Base-by-base conservation (phyloP, 1,140 invertebrate species). In the Aricia agestis region DNA sequence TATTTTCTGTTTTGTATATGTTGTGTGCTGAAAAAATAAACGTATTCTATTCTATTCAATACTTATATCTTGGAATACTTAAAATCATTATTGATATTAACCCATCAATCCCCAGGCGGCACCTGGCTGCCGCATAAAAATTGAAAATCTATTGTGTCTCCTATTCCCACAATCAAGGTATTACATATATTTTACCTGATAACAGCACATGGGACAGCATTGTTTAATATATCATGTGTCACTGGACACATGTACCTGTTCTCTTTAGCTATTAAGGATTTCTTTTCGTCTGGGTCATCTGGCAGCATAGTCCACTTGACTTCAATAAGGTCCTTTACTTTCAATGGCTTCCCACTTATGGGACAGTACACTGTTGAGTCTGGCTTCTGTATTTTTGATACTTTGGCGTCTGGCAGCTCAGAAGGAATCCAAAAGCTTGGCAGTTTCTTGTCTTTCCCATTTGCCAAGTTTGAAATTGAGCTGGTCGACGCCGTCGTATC, bases 341-440 rank as follows among this genome's bases (percentile, higher is more conserved):
- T 98, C 13, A 99, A 86, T 31, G 97, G 95, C 83, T 96, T 96
- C 3, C 95, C 96, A 89, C 97, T 99, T 77, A 99, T 95, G 1
- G 99, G 99, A 86, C 98, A 99, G 69, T 95, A 95, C n/a, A 99
- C 96, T 72, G 94, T 97, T 78, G 95, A 95, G 87, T 98, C 96
- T 15, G 98, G 98, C 91, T 99, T 99, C 71, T 95, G 90, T 1
- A 98, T 73, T 76, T 93, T 94, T 1, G 92, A 87, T 79, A 94
- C 91, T 78, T 96, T 96, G 1, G 96, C 95, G 83, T 96, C 94
- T 1, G 98, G 98, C n/a, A 98, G 97, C 81, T 98, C 95, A 2
- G 96, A 96, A 10, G 99, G 98, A 71, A 99, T 94, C 99, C 99
- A 99, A 91, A 99, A 99, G 92, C 98, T 99, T 0, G 98, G 98